phyloP scores from a whole-genome alignment of 2,797 vertebrate species.

The Muscicapa comitata region DNA sequence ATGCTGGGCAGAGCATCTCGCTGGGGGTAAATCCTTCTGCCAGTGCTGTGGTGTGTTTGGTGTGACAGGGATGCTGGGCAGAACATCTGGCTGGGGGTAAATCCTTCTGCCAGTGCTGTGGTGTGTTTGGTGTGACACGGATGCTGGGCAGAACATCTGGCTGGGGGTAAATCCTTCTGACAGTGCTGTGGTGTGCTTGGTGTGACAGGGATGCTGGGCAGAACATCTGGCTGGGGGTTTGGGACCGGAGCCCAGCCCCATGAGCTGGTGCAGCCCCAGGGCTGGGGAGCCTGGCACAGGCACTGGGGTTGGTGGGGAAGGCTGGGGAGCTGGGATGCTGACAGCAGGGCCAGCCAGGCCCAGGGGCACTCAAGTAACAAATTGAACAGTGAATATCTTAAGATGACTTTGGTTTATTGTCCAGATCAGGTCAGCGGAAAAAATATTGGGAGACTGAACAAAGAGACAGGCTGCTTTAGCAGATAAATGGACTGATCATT shows the following conservation, averaged over 20 bases:
- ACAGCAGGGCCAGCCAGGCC: not conserved
- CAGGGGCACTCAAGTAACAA: conserved; percentile 81
- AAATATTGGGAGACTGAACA: conserved; percentile 91
- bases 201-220: not conserved
- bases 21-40: no score
- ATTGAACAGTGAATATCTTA: conserved; percentile 82
- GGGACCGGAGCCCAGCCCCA: fast-evolving
- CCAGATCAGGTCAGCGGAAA: conserved; percentile 93
- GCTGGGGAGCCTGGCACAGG: not conserved
- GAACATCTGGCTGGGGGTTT: fast-evolving
- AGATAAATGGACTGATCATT: conserved; percentile 99
- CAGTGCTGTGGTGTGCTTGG: fast-evolving
- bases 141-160: not conserved
- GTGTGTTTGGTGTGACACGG: fast-evolving
- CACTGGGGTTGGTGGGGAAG: not conserved
- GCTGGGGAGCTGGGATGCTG: not conserved
- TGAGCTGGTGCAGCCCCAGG: not conserved
- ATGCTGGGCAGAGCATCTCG: no score
- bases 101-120: no score
- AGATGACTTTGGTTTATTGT: conserved; percentile 89
- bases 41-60: fast-evolving
- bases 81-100: not conserved
- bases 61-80: not conserved
- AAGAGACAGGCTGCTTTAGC: conserved; percentile 91
- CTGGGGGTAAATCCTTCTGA: no score